A percentile compares a stretch with the other conserved stretches of the same genome.
Evolutionary conservation across 2,888 invertebrate species (phyloP).

Genomic region (Acleris literana): DNA sequence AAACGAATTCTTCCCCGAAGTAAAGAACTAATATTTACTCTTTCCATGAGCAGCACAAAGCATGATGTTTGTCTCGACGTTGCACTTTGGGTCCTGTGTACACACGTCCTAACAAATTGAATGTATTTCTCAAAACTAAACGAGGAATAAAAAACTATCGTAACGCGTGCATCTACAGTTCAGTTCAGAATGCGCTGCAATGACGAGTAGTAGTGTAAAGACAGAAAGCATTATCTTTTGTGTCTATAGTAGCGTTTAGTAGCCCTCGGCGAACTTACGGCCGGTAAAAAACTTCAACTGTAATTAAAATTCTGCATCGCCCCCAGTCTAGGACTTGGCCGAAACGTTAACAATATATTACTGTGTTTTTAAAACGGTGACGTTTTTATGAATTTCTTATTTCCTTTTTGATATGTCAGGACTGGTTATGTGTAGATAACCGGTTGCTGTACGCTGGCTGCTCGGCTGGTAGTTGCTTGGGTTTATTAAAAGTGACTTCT

Average conservation of each 20-base stretch:
- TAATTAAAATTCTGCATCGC: conserved; percentile 62
- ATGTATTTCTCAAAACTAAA: conserved; percentile 44
- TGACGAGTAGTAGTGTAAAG: conserved; percentile 50
- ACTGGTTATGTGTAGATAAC: conserved; percentile 28
- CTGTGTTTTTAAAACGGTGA: conserved; percentile 62
- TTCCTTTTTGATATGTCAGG: conserved; percentile 40
- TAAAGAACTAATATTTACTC: conserved; percentile 77
- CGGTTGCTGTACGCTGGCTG: conserved; percentile 23
- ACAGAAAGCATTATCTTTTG: conserved; percentile 72
- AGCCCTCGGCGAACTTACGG: conserved; percentile 74
- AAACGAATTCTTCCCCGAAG: conserved; percentile 81
- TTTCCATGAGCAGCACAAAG: conserved; percentile 78
- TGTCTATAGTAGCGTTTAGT: conserved; percentile 79
- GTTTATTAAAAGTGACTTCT: conserved; percentile 35
- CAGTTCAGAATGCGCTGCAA: conserved; percentile 41
- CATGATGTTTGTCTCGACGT: conserved; percentile 77
- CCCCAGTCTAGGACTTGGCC: conserved; percentile 58
- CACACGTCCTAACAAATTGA: conserved; percentile 76
- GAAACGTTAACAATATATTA: conserved; percentile 60
- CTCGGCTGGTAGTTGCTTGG: conserved; percentile 20
- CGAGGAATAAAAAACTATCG: conserved; percentile 47
- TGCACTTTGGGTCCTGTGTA: conserved; percentile 82
- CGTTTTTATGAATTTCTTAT: conserved; percentile 58
- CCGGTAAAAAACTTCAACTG: conserved; percentile 61
- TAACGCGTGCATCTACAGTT: conserved; percentile 47